phyloP scores from a whole-genome alignment of 2,113 vertebrate species.

The Gymnarchus niloticus region DNA sequence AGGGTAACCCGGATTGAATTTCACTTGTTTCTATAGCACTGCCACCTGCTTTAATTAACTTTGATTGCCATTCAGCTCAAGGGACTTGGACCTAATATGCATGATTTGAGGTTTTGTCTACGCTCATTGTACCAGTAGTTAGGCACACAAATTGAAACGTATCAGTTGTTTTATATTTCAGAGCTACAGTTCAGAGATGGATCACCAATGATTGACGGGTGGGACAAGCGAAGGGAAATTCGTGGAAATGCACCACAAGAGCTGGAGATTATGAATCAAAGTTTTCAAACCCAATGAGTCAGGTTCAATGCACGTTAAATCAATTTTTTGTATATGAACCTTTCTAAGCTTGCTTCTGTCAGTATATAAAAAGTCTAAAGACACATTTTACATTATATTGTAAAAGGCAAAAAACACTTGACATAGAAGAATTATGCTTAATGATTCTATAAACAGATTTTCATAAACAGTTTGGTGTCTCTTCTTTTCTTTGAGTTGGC shows the following conservation, averaged over 20 bases:
- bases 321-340: too few relatives aligned
- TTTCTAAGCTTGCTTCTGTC: not conserved
- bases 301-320: not conserved
- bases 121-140: conserved; percentile 24
- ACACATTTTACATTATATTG: not conserved
- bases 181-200: conserved; percentile 1
- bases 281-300: not conserved
- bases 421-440: too few relatives aligned
- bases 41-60: conserved; percentile 34
- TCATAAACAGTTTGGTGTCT: not conserved
- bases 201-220: not conserved
- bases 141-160: conserved; percentile 24
- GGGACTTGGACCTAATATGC: conserved; percentile 22
- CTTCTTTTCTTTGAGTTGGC: not conserved
- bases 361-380: not conserved
- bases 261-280: not conserved
- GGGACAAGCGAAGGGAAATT: not conserved
- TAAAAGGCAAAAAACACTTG: too few relatives aligned
- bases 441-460: too few relatives aligned
- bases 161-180: conserved; percentile 26
- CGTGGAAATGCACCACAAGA: not conserved
- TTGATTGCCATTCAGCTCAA: conserved; percentile 23
- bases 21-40: conserved; percentile 35
- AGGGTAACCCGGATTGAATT: conserved; percentile 36
- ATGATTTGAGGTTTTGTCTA: conserved; percentile 31